Evolutionary conservation across 2,888 invertebrate species (phyloP).

Genomic region (Sclerodermus sp.): DNA sequence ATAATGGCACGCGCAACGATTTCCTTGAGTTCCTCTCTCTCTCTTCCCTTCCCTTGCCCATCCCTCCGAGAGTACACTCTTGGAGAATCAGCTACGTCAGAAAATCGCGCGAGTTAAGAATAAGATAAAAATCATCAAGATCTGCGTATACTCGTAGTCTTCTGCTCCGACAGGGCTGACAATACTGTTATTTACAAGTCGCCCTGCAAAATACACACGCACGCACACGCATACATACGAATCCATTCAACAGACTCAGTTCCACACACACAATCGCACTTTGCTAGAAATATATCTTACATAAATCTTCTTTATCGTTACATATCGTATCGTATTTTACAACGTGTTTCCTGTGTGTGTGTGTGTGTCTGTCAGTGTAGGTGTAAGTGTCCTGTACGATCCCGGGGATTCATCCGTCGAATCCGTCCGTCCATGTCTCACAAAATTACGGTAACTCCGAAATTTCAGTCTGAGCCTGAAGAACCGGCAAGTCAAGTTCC

Average conservation of each 20-base stretch:
- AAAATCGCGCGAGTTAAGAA: constrained; percentile 19
- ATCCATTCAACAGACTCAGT: constrained; percentile 10
- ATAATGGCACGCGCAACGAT: no score
- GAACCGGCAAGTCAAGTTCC: no score
- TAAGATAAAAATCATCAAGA: constrained; percentile 22
- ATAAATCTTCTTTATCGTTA: constrained; percentile 37
- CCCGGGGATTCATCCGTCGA: no score
- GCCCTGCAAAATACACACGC: constrained; percentile 21
- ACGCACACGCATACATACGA: no score
- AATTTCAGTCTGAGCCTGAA: no score
- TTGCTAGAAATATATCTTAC: constrained; percentile 46
- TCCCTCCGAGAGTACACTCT: no score
- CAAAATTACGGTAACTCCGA: not conserved
- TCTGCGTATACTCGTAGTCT: constrained; percentile 39
- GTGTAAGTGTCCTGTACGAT: no score
- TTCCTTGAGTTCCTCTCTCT: constrained; percentile 2
- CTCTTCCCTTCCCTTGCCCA: constrained; percentile 1
- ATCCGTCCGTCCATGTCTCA: no score
- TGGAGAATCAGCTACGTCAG: constrained; percentile 8
- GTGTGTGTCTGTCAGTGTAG: not conserved
- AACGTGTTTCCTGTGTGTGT: constrained; percentile 10
- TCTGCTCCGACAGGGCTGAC: constrained; percentile 23
- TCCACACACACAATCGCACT: constrained; percentile 7
- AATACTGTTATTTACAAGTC: constrained; percentile 40
- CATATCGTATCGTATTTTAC: constrained; percentile 32